Evolutionary conservation across 2,797 vertebrate genomes (phyloP).

Genomic region (Bovichtus variegatus): DNA sequence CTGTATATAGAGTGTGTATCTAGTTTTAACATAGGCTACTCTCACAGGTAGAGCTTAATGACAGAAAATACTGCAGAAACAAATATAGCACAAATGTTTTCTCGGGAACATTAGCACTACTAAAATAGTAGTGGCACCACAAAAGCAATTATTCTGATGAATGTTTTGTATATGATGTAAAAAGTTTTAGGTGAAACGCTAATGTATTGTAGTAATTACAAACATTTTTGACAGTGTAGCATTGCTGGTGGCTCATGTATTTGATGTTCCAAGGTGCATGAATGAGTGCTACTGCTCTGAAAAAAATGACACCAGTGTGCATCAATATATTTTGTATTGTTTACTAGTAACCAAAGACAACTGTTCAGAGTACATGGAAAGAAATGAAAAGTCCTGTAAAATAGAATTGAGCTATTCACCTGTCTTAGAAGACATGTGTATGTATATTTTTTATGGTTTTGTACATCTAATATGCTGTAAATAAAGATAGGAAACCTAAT

Average conservation of each 20-base stretch:
- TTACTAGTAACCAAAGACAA: constrained; percentile 75
- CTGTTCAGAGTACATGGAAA: constrained; percentile 37
- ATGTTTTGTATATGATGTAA: constrained; percentile 89
- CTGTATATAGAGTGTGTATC: constrained; percentile 72
- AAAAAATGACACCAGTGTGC: constrained; percentile 25
- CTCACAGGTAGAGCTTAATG: constrained; percentile 63
- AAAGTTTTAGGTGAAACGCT: constrained; percentile 78
- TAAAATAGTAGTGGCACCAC: constrained; percentile 75
- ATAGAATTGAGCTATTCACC: constrained; percentile 72
- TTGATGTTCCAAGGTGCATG: constrained; percentile 33
- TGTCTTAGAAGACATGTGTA: constrained; percentile 77
- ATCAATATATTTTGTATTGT: constrained; percentile 37
- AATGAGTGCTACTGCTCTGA: constrained; percentile 26
- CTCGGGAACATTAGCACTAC: constrained; percentile 77
- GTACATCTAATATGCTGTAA: constrained; percentile 88
- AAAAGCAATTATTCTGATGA: constrained; percentile 83
- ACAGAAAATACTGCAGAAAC: constrained; percentile 57
- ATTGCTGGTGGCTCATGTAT: constrained; percentile 38
- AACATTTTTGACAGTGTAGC: constrained; percentile 42
- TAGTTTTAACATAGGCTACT: constrained; percentile 77
- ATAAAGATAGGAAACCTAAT: constrained; percentile 82
- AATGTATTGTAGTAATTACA: constrained; percentile 70
- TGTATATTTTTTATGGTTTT: constrained; percentile 88
- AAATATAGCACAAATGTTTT: constrained; percentile 78
- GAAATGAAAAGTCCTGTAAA: constrained; percentile 68